Conservation (phyloP, 2,888 invertebrate genomes). For the Adelognathus sp. region DNA sequence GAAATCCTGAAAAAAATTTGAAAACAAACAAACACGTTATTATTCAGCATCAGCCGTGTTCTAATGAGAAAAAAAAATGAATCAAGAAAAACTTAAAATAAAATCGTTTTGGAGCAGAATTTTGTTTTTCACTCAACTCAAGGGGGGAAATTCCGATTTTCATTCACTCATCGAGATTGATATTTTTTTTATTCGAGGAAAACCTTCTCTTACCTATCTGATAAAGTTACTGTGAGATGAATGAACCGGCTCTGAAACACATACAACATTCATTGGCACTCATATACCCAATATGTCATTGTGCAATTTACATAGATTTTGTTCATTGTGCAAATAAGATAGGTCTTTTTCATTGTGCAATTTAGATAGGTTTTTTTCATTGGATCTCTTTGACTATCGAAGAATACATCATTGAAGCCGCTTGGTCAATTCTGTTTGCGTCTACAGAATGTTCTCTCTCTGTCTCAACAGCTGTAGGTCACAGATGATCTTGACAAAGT, state of each 20-base stretch:
- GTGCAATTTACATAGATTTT: background rate
- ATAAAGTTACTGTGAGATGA: conserved; percentile 56
- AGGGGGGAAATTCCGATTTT: background rate
- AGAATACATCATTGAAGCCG: background rate
- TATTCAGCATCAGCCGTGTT: no score
- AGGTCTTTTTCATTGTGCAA: conserved; percentile 5
- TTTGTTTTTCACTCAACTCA: background rate
- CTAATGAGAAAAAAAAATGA: background rate
- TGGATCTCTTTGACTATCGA: background rate
- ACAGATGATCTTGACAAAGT: background rate
- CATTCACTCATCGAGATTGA: background rate
- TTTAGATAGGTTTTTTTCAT: background rate
- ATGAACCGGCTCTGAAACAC: conserved; percentile 57
- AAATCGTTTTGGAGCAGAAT: background rate
- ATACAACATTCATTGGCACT: conserved; percentile 19
- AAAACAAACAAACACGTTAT: background rate
- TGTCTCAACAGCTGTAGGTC: background rate
- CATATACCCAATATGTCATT: conserved; percentile 6
- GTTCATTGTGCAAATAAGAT: no score
- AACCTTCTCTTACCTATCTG: conserved; percentile 56
- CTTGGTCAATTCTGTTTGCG: background rate
- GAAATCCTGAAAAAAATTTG: conserved; percentile 82
- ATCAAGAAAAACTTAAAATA: background rate
- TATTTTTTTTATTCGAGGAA: background rate
- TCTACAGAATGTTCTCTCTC: background rate